Conservation (phyloP, 2,888 invertebrate genomes). For the Zygothrica quintamaculata region DNA sequence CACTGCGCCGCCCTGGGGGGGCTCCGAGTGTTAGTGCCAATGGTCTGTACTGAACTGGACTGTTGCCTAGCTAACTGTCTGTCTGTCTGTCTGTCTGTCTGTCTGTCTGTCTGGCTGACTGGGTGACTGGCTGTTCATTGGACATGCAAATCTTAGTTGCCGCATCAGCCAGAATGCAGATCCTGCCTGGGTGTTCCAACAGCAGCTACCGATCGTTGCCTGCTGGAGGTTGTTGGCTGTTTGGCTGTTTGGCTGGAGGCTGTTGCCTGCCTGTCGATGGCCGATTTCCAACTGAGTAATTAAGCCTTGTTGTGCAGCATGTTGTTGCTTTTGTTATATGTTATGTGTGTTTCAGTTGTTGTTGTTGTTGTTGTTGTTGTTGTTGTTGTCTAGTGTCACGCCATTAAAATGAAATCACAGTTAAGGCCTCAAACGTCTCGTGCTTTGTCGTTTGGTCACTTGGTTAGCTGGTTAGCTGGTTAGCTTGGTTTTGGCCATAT, state of each 20-base stretch:
- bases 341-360: constrained; percentile 43
- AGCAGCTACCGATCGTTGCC: constrained; percentile 50
- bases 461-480: too few species aligned
- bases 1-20: constrained; percentile 14
- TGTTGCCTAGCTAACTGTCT: too few species aligned
- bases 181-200: constrained; percentile 75
- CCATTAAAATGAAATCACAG: constrained; percentile 80
- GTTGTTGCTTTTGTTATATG: constrained; percentile 43
- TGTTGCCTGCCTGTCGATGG: constrained; percentile 40
- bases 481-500: constrained; percentile 60
- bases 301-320: constrained; percentile 70
- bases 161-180: constrained; percentile 51
- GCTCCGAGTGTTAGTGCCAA: constrained; percentile 1
- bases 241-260: too few species aligned
- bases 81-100: too few species aligned
- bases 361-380: constrained; percentile 41
- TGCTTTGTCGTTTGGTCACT: constrained; percentile 49
- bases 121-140: constrained; percentile 25
- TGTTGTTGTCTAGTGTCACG: constrained; percentile 77
- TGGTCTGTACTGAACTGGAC: constrained; percentile 6
- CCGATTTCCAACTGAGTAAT: constrained; percentile 78
- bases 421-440: constrained; percentile 61
- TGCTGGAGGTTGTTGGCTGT: too few species aligned
- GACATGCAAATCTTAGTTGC: constrained; percentile 71
- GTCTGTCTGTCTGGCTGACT: not conserved